Evolutionary conservation across 2,888 invertebrate genomes (phyloP).

Genomic region (Sphaerophoria taeniata): DNA sequence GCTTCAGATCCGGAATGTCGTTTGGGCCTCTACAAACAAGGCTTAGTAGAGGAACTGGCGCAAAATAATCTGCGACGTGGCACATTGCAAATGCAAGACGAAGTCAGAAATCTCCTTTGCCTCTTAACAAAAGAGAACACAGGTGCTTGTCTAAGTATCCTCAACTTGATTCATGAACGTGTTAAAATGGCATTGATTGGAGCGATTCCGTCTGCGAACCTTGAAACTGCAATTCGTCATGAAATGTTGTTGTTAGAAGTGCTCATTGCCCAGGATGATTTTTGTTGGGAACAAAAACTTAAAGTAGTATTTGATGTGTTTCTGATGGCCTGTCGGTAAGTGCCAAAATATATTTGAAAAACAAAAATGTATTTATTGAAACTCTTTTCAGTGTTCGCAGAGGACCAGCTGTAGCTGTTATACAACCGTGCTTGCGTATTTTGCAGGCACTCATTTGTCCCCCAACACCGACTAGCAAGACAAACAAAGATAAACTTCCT

Average conservation of each 20-base stretch:
- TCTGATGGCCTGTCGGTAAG: slow-evolving; percentile 87
- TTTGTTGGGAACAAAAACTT: slow-evolving; percentile 97
- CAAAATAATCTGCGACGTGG: slow-evolving; percentile 95
- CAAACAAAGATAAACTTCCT: slow-evolving; percentile 84
- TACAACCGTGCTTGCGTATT: slow-evolving; percentile 96
- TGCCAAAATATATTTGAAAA: slow-evolving; percentile 9
- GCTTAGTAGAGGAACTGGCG: slow-evolving; percentile 94
- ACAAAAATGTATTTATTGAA: neutral
- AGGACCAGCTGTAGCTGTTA: slow-evolving; percentile 94
- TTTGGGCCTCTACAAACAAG: slow-evolving; percentile 90
- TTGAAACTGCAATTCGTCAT: slow-evolving; percentile 91
- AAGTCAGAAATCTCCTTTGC: slow-evolving; percentile 94
- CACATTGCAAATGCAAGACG: slow-evolving; percentile 92
- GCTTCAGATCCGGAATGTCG: slow-evolving; percentile 91
- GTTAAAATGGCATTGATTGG: slow-evolving; percentile 92
- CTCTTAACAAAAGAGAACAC: slow-evolving; percentile 94
- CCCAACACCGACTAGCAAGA: slow-evolving; percentile 84
- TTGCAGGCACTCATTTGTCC: slow-evolving; percentile 92
- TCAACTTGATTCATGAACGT: slow-evolving; percentile 89
- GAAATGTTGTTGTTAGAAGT: slow-evolving; percentile 94
- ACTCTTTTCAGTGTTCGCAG: slow-evolving; percentile 84
- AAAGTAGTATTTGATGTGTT: slow-evolving; percentile 95
- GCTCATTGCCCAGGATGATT: slow-evolving; percentile 95
- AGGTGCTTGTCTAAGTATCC: slow-evolving; percentile 87
- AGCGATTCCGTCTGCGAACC: slow-evolving; percentile 89